Evolutionary conservation across 2,113 vertebrate genomes (phyloP), one percentile per base, ranked within the genome.

Genomic region (Calidris pygmaea): DNA sequence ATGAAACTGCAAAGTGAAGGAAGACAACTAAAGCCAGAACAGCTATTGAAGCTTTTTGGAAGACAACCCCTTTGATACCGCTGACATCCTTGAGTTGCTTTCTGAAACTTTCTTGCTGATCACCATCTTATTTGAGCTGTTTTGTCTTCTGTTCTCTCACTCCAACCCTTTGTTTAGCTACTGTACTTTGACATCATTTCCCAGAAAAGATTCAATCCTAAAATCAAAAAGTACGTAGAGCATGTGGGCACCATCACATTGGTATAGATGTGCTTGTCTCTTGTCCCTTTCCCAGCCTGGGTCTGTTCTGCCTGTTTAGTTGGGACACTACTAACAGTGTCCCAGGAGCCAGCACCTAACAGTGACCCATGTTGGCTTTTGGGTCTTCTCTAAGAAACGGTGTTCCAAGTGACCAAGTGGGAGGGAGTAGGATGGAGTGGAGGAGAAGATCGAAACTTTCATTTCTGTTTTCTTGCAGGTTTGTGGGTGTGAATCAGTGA

Each of bases 241-340:
- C 47, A 58, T 0, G 0, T 58, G 43, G 37, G 7, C 27, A 45
- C 47, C 6, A 9, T 77, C 35, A 8, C 27, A 4, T 9, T 56
- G 45, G 6, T 37, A 14, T 22, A 50, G 16, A 55, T 29, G 63
- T 58, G 32, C 52, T 47, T 59, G 26, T 55, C 39, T 43, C 45
- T 53, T 68, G 39, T 53, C 53, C 23, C 27, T 84, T 68, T 32
- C 26, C 35, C 27, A 52, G 41, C 18, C 30, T 18, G 8, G 29
- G 29, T 53, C 59, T 94, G 30, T 52, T 71, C 26, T 84, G 48
- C n/a, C n/a, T 62, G 45, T 34, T 41, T 18, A 39, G 48, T 1
- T 55, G n/a, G 41, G 52, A n/a, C 52, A 2, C 18, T 32, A 5
- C 41, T 74, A 27, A 29, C 52, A 55, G 29, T 3, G 1, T 27